Conservation (phyloP, 1,140 invertebrate species). For the Rhynchophorus ferrugineus region DNA sequence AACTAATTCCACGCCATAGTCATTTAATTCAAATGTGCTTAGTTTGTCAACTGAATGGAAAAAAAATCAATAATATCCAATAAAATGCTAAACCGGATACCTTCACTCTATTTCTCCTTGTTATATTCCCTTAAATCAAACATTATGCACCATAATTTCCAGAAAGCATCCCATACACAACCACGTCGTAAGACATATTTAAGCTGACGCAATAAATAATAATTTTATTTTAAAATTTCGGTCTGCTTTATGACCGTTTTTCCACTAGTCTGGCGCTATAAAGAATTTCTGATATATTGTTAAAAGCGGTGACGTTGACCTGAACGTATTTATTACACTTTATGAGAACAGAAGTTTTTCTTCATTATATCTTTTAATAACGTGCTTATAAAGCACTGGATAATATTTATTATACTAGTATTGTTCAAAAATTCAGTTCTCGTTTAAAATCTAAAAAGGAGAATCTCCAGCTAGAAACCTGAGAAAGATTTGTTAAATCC, state of each 20-base stretch:
- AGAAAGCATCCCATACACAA: no score
- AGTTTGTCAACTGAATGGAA: no score
- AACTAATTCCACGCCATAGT: no score
- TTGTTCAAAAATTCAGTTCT: constrained; percentile 6
- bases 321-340: constrained; percentile 16
- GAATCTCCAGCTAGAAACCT: background rate
- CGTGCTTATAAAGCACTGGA: constrained; percentile 11
- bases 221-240: background rate
- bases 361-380: constrained; percentile 6
- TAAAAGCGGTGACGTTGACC: constrained; percentile 10
- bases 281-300: constrained; percentile 9
- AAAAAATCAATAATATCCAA: no score
- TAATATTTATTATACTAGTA: constrained; percentile 15
- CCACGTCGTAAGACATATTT: background rate
- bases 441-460: constrained; percentile 7
- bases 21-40: no score
- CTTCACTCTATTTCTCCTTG: no score
- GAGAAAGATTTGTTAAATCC: constrained; percentile 6
- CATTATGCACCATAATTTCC: background rate
- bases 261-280: background rate
- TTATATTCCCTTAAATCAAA: no score
- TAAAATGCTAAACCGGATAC: no score
- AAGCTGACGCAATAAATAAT: background rate
- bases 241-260: background rate
- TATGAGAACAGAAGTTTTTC: constrained; percentile 15